Evolutionary conservation across 2,888 invertebrate species (phyloP), one percentile per base, ranked within the genome.

Genomic region (Gnatocerus cornutus): DNA sequence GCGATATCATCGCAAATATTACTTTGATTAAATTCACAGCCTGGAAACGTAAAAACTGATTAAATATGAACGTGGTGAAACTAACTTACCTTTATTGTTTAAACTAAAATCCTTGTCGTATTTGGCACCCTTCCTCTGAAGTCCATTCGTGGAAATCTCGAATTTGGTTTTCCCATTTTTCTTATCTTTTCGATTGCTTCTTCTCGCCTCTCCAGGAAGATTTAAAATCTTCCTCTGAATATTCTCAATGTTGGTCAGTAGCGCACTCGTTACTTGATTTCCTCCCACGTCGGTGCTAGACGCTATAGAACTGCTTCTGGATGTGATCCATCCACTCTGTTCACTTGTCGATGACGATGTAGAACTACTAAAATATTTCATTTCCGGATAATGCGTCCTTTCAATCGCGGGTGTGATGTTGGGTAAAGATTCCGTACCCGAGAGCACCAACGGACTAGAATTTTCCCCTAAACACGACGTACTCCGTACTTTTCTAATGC

Each of bases 281-380:
- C 21, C 21, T 21, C 74, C 74, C 64, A 73, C 70, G 29, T 79
- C 79, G 43, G 74, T 77, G 75, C 81, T 80, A 90, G 90, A 81
- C 88, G 89, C 74, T 13, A 87, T 88, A 56, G 91, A 90, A 79
- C 90, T 91, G 45, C 89, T 87, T 46, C 92, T 90, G 77, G 93
- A 94, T 29, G 94, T 94, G 0, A 95, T 94, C 94, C 95, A 95
- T 0, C 95, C 95, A 79, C 94, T 94, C 83, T 93, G 93, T 83
- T 95, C 95, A 78, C 94, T 94, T 3, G 88, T 86, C 69, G 92
- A 84, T 68, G 90, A 90, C 10, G 91, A 90, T 75, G 86, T 87
- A 65, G 88, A 88, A 58, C 77, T 78, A 52, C 78, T 80, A 46
- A 74, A 78, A 58, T 78, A 80, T 55, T 73, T 74, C 65, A 75